Evolutionary conservation across 2,888 invertebrate genomes (phyloP), one percentile per base, ranked within the genome.

Genomic region (Dasypolia templi): DNA sequence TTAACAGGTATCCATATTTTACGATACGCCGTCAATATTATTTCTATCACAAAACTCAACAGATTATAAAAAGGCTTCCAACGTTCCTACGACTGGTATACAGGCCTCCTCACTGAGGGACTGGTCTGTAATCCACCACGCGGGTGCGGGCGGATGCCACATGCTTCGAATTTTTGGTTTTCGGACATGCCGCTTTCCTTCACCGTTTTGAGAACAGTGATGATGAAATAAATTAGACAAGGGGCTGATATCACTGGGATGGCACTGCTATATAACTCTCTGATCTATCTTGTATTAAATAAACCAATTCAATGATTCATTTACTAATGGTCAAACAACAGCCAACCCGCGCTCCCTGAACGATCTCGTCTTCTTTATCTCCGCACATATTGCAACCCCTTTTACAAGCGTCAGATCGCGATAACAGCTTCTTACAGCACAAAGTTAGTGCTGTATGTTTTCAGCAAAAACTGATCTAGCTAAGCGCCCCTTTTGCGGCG

Each of bases 401-500:
- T 65, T 78, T 63, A 72, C 53, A 69, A 46, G 3, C 63, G 32
- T 59, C 61, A 68, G 69, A 74, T 72, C 64, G 55, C 67, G 75
- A 68, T 73, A 82, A 55, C 46, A 70, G 22, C 49, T 56, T 39
- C 46, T 17, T 44, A 44, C 58, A 58, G 68, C 51, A 69, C n/a
- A 39, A 59, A 69, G n/a, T n/a, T n/a, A n/a, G n/a, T n/a, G 39
- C 58, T 35, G 35, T 71, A 35, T 74, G 55, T 77, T 79, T 77
- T 67, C 68, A 53, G 59, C 66, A 72, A 70, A 83, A 81, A 77
- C 71, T 62, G 19, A 9, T 55, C 17, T 7, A 56, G 32, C 32
- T 75, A 64, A 73, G 81, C 29, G 68, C 49, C 55, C 39, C 61
- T 74, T 68, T 53, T 72, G 72, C 66, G 76, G 71, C 70, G 39